These are phyloP conservation scores for Saccostrea glomerata DNA, from an alignment of 1,140 invertebrate species.

Conservation along the genomic window DNA sequence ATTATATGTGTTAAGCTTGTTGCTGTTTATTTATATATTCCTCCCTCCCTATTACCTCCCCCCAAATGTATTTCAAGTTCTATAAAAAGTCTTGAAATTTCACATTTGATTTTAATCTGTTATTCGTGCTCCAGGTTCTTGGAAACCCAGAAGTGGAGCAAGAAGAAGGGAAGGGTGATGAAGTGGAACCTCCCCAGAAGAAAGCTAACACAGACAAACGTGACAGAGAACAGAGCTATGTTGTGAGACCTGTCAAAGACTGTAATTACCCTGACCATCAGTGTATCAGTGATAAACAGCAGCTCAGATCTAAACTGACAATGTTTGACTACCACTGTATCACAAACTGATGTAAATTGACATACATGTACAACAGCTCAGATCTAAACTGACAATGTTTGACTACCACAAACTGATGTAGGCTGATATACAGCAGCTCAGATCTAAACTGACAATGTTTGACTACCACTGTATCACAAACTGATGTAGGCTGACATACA, in stretches of 20 bases:
- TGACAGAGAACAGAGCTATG: neutral
- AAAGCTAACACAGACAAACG: slow-evolving; percentile 1
- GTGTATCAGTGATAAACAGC: slow-evolving; percentile 26
- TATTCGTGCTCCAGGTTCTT: slow-evolving; percentile 1
- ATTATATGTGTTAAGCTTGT: too few species aligned
- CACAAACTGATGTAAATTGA: slow-evolving; percentile 3
- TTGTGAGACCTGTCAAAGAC: neutral
- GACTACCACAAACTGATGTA: slow-evolving; percentile 9
- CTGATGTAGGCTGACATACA: slow-evolving; percentile 25
- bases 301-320: slow-evolving; percentile 2
- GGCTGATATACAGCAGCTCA: slow-evolving; percentile 16
- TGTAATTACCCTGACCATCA: neutral
- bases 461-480: slow-evolving; percentile 5
- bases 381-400: neutral
- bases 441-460: neutral
- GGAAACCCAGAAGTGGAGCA: slow-evolving; percentile 29
- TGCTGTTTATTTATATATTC: too few species aligned
- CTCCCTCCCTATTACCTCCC: too few species aligned
- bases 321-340: neutral
- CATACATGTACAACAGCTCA: neutral
- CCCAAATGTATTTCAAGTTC: too few species aligned
- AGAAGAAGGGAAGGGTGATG: neutral
- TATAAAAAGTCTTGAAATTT: too few species aligned
- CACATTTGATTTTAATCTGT: too few species aligned
- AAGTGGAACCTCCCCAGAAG: slow-evolving; percentile 3